These are phyloP conservation scores for Ascaphus truei DNA, from an alignment of 2,113 vertebrate genomes.

Conservation along the genomic window DNA sequence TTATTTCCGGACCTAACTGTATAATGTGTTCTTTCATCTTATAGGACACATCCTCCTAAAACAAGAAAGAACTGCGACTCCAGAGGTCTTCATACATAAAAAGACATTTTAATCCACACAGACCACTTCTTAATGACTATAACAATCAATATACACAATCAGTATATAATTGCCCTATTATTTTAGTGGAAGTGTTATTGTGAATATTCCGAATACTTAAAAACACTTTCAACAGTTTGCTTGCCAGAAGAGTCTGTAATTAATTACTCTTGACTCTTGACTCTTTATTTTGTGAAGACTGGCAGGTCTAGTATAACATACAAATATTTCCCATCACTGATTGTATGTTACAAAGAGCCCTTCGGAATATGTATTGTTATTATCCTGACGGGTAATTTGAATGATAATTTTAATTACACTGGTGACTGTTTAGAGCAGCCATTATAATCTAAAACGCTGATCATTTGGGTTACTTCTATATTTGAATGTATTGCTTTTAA, in stretches of 20 bases:
- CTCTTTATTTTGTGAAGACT: not conserved
- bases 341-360: not conserved
- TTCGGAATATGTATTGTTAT: not conserved
- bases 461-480: not conserved
- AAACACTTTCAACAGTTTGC: not conserved
- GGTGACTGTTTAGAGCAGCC: not conserved
- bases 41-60: too few species aligned
- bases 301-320: not conserved
- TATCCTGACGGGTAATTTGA: constrained; percentile 1
- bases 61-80: too few species aligned
- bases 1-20: too few species aligned
- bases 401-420: not conserved
- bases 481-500: not conserved
- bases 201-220: not conserved
- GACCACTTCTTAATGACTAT: too few species aligned
- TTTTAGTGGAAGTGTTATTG: not conserved
- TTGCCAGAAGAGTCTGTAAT: not conserved
- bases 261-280: not conserved
- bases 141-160: too few species aligned
- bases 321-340: not conserved
- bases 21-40: too few species aligned
- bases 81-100: too few species aligned
- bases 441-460: not conserved
- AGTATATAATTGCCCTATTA: too few species aligned
- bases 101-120: too few species aligned